Evolutionary conservation across 2,113 vertebrate genomes (phyloP).

Genomic region (Rhegmatorhina hoffmannsi): DNA sequence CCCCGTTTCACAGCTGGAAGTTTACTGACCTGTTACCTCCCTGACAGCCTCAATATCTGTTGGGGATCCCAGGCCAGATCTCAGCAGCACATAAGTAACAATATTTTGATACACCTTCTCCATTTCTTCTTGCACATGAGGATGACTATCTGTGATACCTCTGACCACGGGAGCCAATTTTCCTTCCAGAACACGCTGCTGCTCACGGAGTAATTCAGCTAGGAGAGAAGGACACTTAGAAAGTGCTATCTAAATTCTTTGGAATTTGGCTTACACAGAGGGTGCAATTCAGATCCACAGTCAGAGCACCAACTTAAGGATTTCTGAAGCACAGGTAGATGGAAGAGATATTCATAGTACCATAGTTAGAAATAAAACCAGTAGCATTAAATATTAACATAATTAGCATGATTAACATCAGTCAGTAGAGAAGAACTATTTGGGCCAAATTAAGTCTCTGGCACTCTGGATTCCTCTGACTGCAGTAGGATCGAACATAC

Average conservation of each 20-base stretch:
- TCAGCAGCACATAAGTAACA: slow-evolving; percentile 79
- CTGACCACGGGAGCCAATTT: slow-evolving; percentile 77
- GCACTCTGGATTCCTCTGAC: background rate
- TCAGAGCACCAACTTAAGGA: background rate
- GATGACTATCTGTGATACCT: slow-evolving; percentile 82
- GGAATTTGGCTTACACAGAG: background rate
- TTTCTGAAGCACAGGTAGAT: background rate
- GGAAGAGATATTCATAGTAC: background rate
- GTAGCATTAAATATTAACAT: background rate
- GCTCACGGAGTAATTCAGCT: slow-evolving; percentile 86
- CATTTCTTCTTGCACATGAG: slow-evolving; percentile 72
- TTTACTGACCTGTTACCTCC: slow-evolving; percentile 79
- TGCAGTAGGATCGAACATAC: background rate
- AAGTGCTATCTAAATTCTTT: background rate
- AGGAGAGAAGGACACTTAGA: background rate
- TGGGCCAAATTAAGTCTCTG: background rate
- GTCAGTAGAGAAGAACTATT: background rate
- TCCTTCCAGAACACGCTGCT: slow-evolving; percentile 75
- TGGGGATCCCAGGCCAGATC: slow-evolving; percentile 79
- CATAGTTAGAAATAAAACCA: background rate
- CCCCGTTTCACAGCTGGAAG: background rate
- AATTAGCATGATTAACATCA: background rate
- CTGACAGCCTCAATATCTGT: slow-evolving; percentile 76
- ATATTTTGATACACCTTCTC: slow-evolving; percentile 82
- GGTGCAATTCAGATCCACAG: background rate